Conservation (phyloP, 2,888 invertebrate species). For the Onchidella celtica region DNA sequence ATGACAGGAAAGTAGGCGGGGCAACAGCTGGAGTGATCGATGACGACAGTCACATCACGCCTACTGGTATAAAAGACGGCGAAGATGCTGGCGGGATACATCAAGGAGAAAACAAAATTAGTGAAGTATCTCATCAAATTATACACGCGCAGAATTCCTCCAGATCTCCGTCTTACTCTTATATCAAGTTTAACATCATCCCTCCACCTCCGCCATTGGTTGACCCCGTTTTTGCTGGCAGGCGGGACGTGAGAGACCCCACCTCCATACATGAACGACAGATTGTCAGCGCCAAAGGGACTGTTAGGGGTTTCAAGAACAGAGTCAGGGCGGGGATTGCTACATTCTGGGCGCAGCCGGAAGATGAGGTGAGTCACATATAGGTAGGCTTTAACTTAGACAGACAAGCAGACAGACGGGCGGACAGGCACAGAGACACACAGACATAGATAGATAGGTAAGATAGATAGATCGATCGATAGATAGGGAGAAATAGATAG, state of each 20-base stretch:
- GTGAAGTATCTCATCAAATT: background rate
- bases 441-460: constrained; percentile 2
- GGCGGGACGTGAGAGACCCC: constrained; percentile 67
- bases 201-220: constrained; percentile 35
- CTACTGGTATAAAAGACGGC: background rate
- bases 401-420: too few species aligned
- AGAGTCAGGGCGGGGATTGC: constrained; percentile 96
- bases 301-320: constrained; percentile 96
- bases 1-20: background rate
- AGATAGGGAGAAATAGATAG: constrained; percentile 23
- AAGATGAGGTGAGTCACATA: constrained; percentile 53
- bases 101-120: background rate
- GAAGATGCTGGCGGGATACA: background rate
- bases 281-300: constrained; percentile 94
- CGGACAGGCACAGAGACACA: constrained; percentile 10
- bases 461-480: constrained; percentile 10
- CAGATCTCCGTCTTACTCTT: background rate
- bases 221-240: constrained; percentile 62
- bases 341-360: constrained; percentile 84
- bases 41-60: background rate
- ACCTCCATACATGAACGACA: constrained; percentile 65
- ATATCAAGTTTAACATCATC: constrained; percentile 13
- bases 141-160: background rate
- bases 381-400: too few species aligned
- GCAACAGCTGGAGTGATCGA: background rate